These are phyloP conservation scores for Poeciliopsis retropinna DNA, from an alignment of 2,113 vertebrate genomes.

Conservation along the genomic window DNA sequence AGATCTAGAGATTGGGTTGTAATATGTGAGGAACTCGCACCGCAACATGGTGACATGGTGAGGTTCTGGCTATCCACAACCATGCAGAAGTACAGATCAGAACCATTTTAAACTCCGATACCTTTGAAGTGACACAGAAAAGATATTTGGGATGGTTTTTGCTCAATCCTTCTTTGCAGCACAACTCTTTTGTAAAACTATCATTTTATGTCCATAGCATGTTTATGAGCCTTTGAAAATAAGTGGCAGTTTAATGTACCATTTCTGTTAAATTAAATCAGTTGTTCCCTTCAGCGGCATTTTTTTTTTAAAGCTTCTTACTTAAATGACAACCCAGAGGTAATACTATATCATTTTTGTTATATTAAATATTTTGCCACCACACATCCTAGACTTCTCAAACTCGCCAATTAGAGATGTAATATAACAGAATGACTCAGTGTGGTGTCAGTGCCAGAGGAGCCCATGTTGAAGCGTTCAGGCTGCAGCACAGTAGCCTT, in stretches of 20 bases:
- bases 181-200: background rate
- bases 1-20: no score
- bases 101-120: no score
- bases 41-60: no score
- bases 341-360: background rate
- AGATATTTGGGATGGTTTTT: no score
- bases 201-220: no score
- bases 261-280: background rate
- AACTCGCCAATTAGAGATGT: background rate
- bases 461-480: constrained; percentile 63
- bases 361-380: background rate
- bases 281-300: background rate
- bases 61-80: no score
- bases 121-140: no score
- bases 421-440: background rate
- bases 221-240: background rate
- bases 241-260: background rate
- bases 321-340: background rate
- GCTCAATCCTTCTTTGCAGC: no score
- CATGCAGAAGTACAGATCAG: no score
- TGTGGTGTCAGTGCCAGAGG: constrained; percentile 49
- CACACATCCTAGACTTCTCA: background rate
- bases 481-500: constrained; percentile 58
- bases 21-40: no score
- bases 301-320: background rate